Evolutionary conservation across 2,797 vertebrate species (phyloP), one percentile per base, ranked within the genome.

Genomic region (Sebastes wilsoni): DNA sequence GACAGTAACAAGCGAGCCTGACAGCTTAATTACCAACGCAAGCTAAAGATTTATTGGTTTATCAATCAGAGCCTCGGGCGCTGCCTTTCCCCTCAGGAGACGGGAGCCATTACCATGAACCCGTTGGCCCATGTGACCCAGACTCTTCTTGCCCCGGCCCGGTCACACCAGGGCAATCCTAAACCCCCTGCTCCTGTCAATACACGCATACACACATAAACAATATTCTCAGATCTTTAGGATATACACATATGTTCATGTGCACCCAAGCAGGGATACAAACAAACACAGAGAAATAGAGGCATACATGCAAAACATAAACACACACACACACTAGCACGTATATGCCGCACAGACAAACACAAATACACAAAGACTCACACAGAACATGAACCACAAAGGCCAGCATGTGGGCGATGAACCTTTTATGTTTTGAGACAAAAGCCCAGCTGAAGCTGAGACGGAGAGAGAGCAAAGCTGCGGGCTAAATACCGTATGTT

Each of bases 41-140:
- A 20, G 95, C 96, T 97, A 98, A 97, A 97, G 97, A 98, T 98
- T 97, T 98, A 98, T 97, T 97, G 97, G 97, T 98, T 98, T 98
- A 98, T 98, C 97, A 98, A 97, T 98, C 96, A 97, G 94, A 79
- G 95, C 97, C 96, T 91, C 81, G 4, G 96, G 97, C 95, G 72
- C 91, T 95, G 93, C 94, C 92, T 96, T 93, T 95, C 94, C 96
- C 96, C 93, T 92, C 92, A 94, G 96, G 93, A 93, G 93, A 95
- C 55, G 72, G 93, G 94, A 94, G 95, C 96, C 96, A 96, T 97
- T 96, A 96, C 94, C 94, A 93, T 93, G 94, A 97, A 96, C 96
- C 93, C 94, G 89, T 93, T 96, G 93, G 92, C 90, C 85, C 90
- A 90, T 89, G 88, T 94, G 96, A 96, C 94, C 96, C 91, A 96